A percentile compares a stretch with the other conserved stretches of the same genome.
Conservation (phyloP, 2,113 vertebrate species). For the Hyperoodon ampullatus region DNA sequence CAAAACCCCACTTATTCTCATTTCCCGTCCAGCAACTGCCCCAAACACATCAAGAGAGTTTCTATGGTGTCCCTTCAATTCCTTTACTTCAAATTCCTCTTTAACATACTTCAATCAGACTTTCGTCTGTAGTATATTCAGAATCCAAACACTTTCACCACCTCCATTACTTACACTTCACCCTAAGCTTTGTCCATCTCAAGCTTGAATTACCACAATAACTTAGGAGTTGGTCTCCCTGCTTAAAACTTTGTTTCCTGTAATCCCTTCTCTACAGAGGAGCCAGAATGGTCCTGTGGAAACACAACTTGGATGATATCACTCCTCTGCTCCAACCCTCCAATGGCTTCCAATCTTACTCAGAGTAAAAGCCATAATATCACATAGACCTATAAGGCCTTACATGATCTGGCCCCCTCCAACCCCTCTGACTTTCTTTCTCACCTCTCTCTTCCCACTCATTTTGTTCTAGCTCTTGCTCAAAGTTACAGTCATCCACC, state of each 20-base stretch:
- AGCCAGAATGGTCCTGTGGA: not conserved
- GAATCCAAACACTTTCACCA: not conserved
- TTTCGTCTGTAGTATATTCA: not conserved
- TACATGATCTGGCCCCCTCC: not conserved
- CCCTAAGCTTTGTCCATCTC: not conserved
- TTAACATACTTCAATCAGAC: not conserved
- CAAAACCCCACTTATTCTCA: not conserved
- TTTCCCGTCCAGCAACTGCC: not conserved
- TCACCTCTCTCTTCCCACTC: not conserved
- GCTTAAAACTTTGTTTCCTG: not conserved
- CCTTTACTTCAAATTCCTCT: not conserved
- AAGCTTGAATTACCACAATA: not conserved
- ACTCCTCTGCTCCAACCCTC: not conserved
- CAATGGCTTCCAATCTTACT: not conserved
- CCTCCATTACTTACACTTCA: not conserved
- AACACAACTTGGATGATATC: not conserved
- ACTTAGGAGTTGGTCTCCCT: not conserved
- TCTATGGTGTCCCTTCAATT: not conserved
- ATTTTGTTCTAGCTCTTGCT: not conserved
- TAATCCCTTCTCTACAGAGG: not conserved
- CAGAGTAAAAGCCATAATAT: not conserved
- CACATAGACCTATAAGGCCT: not conserved
- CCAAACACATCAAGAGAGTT: not conserved
- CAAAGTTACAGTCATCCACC: not conserved
- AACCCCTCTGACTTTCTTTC: not conserved